Percentiles rank a stretch among this genome's conserved stretches.
These are phyloP conservation scores for Nycticryphes semicollaris DNA, from an alignment of 2,113 vertebrate genomes.

Conservation along the genomic window DNA sequence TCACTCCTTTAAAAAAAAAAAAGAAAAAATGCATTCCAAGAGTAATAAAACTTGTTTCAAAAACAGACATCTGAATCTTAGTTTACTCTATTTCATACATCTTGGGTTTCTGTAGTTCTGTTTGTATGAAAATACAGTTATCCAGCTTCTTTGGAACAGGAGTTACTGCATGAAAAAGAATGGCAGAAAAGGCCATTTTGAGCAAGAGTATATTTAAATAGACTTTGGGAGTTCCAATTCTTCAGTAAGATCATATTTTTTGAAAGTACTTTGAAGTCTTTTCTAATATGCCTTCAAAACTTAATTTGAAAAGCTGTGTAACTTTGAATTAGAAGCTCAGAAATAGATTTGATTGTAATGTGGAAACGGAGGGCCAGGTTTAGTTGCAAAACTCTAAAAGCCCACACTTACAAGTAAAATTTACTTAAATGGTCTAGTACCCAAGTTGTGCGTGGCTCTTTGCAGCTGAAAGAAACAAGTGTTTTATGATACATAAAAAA, in stretches of 20 bases:
- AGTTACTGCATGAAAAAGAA: background rate
- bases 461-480: slow-evolving; percentile 13
- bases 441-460: background rate
- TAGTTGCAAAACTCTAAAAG: background rate
- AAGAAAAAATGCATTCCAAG: background rate
- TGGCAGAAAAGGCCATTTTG: background rate
- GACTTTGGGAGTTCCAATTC: background rate
- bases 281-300: background rate
- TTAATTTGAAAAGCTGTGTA: background rate
- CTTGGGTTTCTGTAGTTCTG: background rate
- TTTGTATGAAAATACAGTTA: background rate
- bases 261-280: background rate
- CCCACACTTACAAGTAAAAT: background rate
- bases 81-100: background rate
- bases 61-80: background rate
- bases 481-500: background rate
- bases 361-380: background rate
- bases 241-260: background rate
- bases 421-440: background rate
- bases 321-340: background rate
- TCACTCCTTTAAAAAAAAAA: background rate
- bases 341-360: background rate
- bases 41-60: background rate
- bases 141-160: background rate
- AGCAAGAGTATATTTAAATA: accelerated